Evolutionary conservation across 2,888 invertebrate genomes (phyloP), one percentile per base, ranked within the genome.

Genomic region (Fabriciana adippe): DNA sequence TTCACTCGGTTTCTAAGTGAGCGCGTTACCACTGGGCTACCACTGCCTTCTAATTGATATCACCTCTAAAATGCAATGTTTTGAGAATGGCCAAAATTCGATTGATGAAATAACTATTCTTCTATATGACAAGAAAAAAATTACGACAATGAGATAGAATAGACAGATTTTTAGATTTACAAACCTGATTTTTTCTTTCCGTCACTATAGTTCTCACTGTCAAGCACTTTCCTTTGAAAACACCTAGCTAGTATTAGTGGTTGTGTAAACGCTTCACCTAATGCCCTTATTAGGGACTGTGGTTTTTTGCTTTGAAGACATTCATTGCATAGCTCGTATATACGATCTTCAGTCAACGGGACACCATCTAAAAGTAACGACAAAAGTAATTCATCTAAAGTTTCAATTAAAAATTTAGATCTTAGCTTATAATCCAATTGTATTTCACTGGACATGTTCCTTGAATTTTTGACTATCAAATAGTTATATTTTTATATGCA

Each of bases 181-280:
- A 79, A 62, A 89, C 90, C 86, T 79, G 94, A 62, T 55, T 70
- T 75, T 54, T 71, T 69, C 35, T 86, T 64, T 71, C 94, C 85
- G 50, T 93, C 93, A 69, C 93, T 90, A 15, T 93, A 81, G 3
- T 93, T 91, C 6, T 76, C 79, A 55, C 75, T 75, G 15, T 79
- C 78, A 31, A 65, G 73, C 75, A 90, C 48, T 88, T 93, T 89
- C 79, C 89, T 82, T 75, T 94, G 90, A 85, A 92, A 98, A 96
- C 93, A 97, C 77, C 94, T 93, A 59, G 96, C 94, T 63, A 98
- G 87, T 70, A 95, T 84, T 5, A 85, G 78, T 0, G 93, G 93
- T 67, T 93, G 93, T 71, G 94, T 94, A 86, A 96, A 98, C 0
- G 97, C 96, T 83, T 96, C 95, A 0, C 96, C 96, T 47, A 98